Evolutionary conservation across 2,888 invertebrate genomes (phyloP), one percentile per base, ranked within the genome.

Genomic region (Pristionchus japonicus): DNA sequence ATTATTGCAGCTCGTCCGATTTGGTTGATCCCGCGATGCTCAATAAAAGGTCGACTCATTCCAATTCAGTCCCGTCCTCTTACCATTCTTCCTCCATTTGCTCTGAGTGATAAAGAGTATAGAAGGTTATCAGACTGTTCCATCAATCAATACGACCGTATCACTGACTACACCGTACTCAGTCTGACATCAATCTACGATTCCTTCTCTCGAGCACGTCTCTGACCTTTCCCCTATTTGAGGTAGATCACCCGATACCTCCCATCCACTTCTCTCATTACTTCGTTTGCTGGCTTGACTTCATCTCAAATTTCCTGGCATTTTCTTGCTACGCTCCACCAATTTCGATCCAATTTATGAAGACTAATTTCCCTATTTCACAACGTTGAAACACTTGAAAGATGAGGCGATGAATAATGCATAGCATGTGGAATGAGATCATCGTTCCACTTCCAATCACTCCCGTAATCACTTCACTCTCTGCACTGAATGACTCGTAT

Each of bases 31-130:
- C 15, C n/a, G 13, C 23, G 3, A 27, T 80, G 6, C 27, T n/a
- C 47, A 15, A 80, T 23, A n/a, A 49, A 49, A 4, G 47, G 49
- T 49, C 49, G 27, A 80, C 47, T 40, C 23, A 11, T 17, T 40
- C 15, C 49, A 47, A 47, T 80, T 27, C 77, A 70, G 31, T 80
- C 80, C 80, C 37, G 3, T 37, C 27, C 27, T 40, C 17, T 77
- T 77, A 2, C 49, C n/a, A 4, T 6, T 43, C 80, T 15, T 27
- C 80, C 37, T 49, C 43, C 43, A 15, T n/a, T 49, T 80, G 37
- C 80, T 80, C 49, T 49, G 31, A 80, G 80, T 80, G 80, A 80
- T 80, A 80, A 80, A 80, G 80, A 80, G 47, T 80, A 27, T 80
- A 80, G 80, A 80, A 80, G 80, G 47, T 80, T 80, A 27, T 27